Conservation (phyloP, 2,888 invertebrate species). For the Macaria liturata region DNA sequence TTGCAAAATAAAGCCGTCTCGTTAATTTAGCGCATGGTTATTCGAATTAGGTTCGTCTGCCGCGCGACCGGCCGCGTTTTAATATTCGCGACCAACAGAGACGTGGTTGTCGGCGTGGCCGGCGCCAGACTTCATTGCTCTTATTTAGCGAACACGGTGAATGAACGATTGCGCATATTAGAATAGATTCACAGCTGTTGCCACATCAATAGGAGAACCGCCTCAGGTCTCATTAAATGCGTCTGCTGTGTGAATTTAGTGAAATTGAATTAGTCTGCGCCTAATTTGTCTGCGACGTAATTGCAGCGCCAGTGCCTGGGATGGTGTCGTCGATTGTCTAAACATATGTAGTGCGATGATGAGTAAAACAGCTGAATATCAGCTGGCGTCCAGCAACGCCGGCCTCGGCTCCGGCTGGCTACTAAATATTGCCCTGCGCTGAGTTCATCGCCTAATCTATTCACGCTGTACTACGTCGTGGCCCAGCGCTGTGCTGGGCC, state of each 20-base stretch:
- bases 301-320: constrained; percentile 49
- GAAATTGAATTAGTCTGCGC: constrained; percentile 5
- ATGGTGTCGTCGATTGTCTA: constrained; percentile 44
- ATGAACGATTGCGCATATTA: constrained; percentile 46
- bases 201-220: constrained; percentile 19
- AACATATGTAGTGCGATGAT: constrained; percentile 26
- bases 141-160: constrained; percentile 48
- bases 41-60: constrained; percentile 15
- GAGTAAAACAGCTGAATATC: constrained; percentile 21
- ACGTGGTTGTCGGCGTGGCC: constrained; percentile 46
- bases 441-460: constrained; percentile 70
- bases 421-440: constrained; percentile 54
- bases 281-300: constrained; percentile 34
- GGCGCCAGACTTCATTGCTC: constrained; percentile 51
- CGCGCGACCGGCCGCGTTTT: constrained; percentile 16
- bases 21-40: constrained; percentile 17
- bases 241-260: constrained; percentile 11
- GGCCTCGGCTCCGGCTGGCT: constrained; percentile 48
- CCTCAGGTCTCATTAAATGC: constrained; percentile 12
- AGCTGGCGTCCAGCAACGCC: constrained; percentile 35
- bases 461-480: constrained; percentile 42
- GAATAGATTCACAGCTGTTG: constrained; percentile 41
- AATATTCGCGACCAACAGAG: constrained; percentile 39
- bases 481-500: constrained; percentile 16
- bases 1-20: not conserved